Base-by-base conservation (phyloP, 1,140 invertebrate genomes). In the Bombus vancouverensis region DNA sequence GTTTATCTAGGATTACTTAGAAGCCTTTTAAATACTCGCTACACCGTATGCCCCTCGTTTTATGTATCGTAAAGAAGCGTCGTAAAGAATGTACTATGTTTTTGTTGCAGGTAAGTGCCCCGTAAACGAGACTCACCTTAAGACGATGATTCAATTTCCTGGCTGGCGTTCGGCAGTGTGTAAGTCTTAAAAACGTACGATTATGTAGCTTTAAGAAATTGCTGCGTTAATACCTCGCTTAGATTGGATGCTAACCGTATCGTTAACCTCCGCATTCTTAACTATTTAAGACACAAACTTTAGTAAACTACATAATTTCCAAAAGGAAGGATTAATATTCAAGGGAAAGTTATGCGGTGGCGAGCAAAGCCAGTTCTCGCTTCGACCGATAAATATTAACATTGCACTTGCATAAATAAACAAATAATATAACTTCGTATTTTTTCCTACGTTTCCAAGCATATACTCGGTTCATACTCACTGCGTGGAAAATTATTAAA, bases 61-160 rank as follows among this genome's bases (percentile, higher is more conserved):
- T 90, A 86, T 87, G 86, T 77, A 79, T 77, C 89, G 86, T 90
- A 90, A 90, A 90, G 53, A 62, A 9, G 32, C 57, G 53, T 80
- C 83, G 83, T 85, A 85, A 85, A 72, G 68, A 80, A 73, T 53
- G 68, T 77, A 71, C 62, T 44, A 32, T 81, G 70, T 81, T 86
- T 81, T 32, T 74, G 88, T 89, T 81, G 15, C 85, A 89, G 82
- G 88, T 90, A 88, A 90, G 89, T 80, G 57, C 9, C 37, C 71
- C 82, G 44, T 88, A 78, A 81, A 85, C 79, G 75, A 68, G 75
- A 42, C 65, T 37, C 65, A 42, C 25, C 77, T 76, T 74, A 77
- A 72, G 62, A 32, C 77, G 74, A 87, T 83, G 82, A 88, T 90
- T 90, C 86, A 90, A 84, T 90, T 83, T 78, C 80, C 37, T 59